Conservation (phyloP, 2,797 vertebrate species). For the Karalla daura region DNA sequence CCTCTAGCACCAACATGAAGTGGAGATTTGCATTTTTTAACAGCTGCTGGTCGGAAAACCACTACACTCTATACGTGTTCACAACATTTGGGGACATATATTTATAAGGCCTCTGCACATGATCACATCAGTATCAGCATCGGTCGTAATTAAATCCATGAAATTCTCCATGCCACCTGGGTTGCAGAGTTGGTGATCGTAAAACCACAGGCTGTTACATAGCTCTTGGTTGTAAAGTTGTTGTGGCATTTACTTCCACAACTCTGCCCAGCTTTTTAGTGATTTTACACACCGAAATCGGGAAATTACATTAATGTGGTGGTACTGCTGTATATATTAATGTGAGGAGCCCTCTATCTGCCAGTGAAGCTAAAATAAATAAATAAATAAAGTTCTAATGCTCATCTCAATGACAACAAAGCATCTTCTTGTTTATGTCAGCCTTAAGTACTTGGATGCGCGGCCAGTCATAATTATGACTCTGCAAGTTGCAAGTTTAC, state of each 20-base stretch:
- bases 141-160: conserved; percentile 25
- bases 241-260: conserved; percentile 4
- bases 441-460: conserved; percentile 28
- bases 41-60: neutral
- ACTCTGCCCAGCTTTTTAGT: neutral
- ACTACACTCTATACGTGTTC: conserved; percentile 10
- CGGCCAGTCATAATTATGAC: conserved; percentile 48
- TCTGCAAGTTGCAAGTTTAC: conserved; percentile 45
- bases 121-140: conserved; percentile 22
- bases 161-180: conserved; percentile 26
- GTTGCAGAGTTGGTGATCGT: conserved; percentile 31
- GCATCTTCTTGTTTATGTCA: conserved; percentile 44
- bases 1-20: too few species aligned
- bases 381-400: neutral
- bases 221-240: conserved; percentile 17
- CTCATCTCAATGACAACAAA: conserved; percentile 8
- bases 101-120: conserved; percentile 14
- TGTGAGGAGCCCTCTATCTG: neutral
- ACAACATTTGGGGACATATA: conserved; percentile 17
- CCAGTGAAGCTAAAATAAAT: neutral
- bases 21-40: neutral
- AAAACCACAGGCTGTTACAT: conserved; percentile 43
- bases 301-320: neutral
- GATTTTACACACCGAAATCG: conserved; percentile 13
- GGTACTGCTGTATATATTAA: neutral